Conservation (phyloP, 2,888 invertebrate species). For the Drosophila borealis region DNA sequence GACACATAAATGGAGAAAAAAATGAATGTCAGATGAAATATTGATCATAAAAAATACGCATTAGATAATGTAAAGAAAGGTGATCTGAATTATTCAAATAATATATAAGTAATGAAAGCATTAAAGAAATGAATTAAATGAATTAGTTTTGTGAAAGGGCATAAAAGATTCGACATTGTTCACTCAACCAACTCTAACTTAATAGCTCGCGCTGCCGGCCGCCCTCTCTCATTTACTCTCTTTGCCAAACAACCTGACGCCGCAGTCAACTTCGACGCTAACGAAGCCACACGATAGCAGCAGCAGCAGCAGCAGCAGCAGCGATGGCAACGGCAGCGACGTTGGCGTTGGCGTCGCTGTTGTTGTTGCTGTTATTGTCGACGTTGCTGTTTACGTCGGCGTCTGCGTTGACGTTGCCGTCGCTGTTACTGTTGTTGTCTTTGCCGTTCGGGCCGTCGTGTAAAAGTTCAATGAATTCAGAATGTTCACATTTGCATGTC, state of each 20-base stretch:
- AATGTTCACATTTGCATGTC: constrained; percentile 80
- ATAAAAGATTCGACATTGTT: constrained; percentile 3
- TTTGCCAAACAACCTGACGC: constrained; percentile 12
- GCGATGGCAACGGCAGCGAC: too few relatives aligned
- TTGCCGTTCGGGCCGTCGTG: constrained; percentile 46
- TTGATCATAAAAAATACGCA: background rate
- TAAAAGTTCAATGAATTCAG: constrained; percentile 80
- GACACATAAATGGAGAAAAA: too few relatives aligned
- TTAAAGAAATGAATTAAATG: background rate
- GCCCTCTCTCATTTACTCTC: background rate
- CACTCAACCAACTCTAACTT: background rate
- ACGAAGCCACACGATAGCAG: too few relatives aligned
- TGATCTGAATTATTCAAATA: background rate
- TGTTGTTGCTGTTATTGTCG: background rate
- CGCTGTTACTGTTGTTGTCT: constrained; percentile 32
- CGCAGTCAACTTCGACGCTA: background rate
- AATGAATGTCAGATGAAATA: background rate
- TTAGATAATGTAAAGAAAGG: too few relatives aligned
- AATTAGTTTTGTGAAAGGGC: background rate
- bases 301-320: too few relatives aligned
- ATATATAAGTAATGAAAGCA: background rate
- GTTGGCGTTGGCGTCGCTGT: constrained; percentile 12
- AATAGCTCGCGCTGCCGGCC: background rate
- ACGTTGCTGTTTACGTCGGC: background rate
- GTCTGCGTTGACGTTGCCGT: background rate